Conservation (phyloP, 2,888 invertebrate genomes). For the Andrena bucephala region DNA sequence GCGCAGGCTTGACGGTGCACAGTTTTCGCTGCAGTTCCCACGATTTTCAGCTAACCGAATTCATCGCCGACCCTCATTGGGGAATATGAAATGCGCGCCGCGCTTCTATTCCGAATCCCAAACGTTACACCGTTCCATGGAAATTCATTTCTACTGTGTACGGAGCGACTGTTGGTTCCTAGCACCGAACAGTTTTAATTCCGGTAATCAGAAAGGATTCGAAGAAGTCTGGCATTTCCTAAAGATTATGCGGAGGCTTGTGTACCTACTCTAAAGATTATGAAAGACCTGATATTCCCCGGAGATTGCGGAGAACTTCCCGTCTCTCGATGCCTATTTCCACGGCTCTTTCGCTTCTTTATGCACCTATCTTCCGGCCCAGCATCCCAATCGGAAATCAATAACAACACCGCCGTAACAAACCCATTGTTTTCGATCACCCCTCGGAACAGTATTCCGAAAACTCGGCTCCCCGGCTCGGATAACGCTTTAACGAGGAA, state of each 20-base stretch:
- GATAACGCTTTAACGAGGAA: conserved; percentile 39
- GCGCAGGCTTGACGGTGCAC: not conserved
- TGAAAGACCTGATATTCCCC: not conserved
- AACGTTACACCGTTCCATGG: not conserved
- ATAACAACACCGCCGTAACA: conserved; percentile 75
- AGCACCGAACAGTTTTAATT: conserved; percentile 17
- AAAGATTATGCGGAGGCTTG: conserved; percentile 17
- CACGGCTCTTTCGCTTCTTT: conserved; percentile 48
- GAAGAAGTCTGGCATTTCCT: conserved; percentile 9
- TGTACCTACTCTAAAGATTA: too few species aligned
- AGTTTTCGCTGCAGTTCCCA: not conserved
- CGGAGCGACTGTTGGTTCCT: not conserved
- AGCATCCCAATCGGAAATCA: conserved; percentile 76
- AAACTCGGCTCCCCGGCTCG: conserved; percentile 23
- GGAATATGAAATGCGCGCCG: not conserved
- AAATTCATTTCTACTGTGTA: not conserved
- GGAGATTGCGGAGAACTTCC: too few species aligned
- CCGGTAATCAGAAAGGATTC: conserved; percentile 38
- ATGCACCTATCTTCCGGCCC: conserved; percentile 58
- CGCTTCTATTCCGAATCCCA: not conserved
- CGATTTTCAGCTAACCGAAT: conserved; percentile 5
- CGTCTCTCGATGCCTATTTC: conserved; percentile 5
- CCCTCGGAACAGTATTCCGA: conserved; percentile 48
- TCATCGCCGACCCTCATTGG: not conserved
- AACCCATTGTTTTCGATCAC: conserved; percentile 73